Percentiles rank a stretch among this genome's conserved stretches.
Evolutionary conservation across 2,797 vertebrate species (phyloP).

Genomic region (Tenualosa thibaudeaui): DNA sequence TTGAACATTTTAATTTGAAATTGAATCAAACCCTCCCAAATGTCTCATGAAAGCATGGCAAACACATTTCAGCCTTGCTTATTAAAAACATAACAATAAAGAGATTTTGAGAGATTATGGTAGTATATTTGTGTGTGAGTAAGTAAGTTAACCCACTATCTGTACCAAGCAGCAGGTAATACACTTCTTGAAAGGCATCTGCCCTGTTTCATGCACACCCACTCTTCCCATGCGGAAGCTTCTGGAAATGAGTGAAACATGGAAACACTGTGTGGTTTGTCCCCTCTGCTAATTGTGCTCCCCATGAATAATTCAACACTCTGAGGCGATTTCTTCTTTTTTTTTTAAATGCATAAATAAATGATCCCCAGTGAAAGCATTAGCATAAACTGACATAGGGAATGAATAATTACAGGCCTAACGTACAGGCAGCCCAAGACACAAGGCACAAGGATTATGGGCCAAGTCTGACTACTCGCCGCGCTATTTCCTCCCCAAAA

Average conservation of each 20-base stretch:
- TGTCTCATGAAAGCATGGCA: not conserved
- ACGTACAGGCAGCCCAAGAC: constrained; percentile 46
- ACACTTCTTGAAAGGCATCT: constrained; percentile 30
- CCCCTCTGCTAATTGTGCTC: constrained; percentile 59
- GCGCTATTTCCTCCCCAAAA: not conserved
- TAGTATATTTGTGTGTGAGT: not conserved
- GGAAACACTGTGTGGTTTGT: constrained; percentile 35
- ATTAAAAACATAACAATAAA: not conserved
- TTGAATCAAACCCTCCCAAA: not conserved
- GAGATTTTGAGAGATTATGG: not conserved
- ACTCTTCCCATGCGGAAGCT: not conserved
- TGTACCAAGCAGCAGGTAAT: not conserved
- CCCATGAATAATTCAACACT: constrained; percentile 71
- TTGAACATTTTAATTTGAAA: no score
- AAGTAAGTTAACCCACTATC: constrained; percentile 13
- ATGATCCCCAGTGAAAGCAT: constrained; percentile 59
- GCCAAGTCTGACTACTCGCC: not conserved
- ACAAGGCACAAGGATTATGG: not conserved
- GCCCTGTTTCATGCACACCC: constrained; percentile 5
- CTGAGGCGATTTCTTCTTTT: constrained; percentile 51
- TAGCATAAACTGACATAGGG: constrained; percentile 61
- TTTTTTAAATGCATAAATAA: constrained; percentile 68
- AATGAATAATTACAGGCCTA: constrained; percentile 61
- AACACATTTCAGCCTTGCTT: not conserved
- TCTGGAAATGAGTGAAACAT: not conserved